A percentile compares a stretch with the other conserved stretches of the same genome.
Conservation (phyloP, 2,888 invertebrate species). For the Marasmarcha lunaedactyla region DNA sequence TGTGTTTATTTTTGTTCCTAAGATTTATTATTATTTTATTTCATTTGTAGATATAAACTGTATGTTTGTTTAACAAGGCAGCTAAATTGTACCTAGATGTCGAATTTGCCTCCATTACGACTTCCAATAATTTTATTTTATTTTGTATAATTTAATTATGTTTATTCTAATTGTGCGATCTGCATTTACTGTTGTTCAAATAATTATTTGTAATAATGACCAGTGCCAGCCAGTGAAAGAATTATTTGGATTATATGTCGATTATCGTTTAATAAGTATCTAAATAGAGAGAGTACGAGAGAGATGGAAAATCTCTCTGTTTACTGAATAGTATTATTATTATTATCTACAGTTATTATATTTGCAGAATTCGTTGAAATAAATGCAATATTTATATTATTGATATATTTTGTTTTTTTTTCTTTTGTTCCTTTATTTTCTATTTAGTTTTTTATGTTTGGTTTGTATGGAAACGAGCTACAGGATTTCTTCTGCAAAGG, state of each 20-base stretch:
- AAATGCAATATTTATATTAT: conserved; percentile 72
- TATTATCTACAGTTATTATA: conserved; percentile 68
- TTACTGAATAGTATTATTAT: conserved; percentile 67
- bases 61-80: conserved; percentile 34
- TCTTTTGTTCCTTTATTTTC: conserved; percentile 34
- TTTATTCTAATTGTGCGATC: conserved; percentile 56
- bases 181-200: conserved; percentile 67
- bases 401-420: conserved; percentile 59
- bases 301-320: conserved; percentile 33
- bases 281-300: conserved; percentile 33
- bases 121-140: conserved; percentile 63
- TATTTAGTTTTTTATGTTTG: conserved; percentile 28
- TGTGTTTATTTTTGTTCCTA: conserved; percentile 67
- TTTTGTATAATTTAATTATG: conserved; percentile 58
- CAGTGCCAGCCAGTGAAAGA: conserved; percentile 60
- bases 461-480: conserved; percentile 8
- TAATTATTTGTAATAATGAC: conserved; percentile 52
- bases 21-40: conserved; percentile 53
- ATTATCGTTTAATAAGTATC: conserved; percentile 35
- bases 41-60: conserved; percentile 35
- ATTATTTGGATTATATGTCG: conserved; percentile 33
- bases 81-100: conserved; percentile 37
- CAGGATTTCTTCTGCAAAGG: conserved; percentile 7
- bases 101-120: conserved; percentile 58
- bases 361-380: conserved; percentile 70